These are phyloP conservation scores for Melanophora roralis DNA, from an alignment of 2,888 invertebrate genomes.

Conservation along the genomic window DNA sequence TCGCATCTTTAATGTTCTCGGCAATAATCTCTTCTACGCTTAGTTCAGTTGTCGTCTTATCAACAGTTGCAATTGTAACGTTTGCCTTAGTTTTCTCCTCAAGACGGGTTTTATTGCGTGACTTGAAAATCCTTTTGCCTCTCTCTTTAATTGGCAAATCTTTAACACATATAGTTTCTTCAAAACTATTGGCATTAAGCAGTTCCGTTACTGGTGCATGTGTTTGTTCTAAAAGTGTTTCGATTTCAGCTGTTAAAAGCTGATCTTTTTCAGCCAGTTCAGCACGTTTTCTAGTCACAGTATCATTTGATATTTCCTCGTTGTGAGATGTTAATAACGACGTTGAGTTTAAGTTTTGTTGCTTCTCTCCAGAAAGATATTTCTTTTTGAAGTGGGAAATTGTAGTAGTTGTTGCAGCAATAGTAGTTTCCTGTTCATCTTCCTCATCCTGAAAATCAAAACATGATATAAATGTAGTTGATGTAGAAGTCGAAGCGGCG, in stretches of 20 bases:
- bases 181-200: slow-evolving; percentile 36
- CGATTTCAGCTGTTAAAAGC: slow-evolving; percentile 79
- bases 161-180: slow-evolving; percentile 68
- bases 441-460: slow-evolving; percentile 89
- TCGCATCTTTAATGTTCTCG: not conserved
- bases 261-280: slow-evolving; percentile 67
- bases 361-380: slow-evolving; percentile 68
- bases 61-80: not conserved
- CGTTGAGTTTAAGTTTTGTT: slow-evolving; percentile 18
- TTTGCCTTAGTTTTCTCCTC: slow-evolving; percentile 60
- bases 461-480: slow-evolving; percentile 79
- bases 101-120: slow-evolving; percentile 71
- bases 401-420: slow-evolving; percentile 67
- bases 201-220: slow-evolving; percentile 52
- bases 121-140: slow-evolving; percentile 76
- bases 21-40: not conserved
- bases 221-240: slow-evolving; percentile 81
- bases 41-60: not conserved
- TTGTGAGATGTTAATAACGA: slow-evolving; percentile 5
- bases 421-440: slow-evolving; percentile 80
- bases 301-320: slow-evolving; percentile 18
- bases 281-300: slow-evolving; percentile 6
- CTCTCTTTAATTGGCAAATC: slow-evolving; percentile 75
- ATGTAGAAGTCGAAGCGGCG: slow-evolving; percentile 34
- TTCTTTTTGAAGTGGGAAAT: slow-evolving; percentile 71